Evolutionary conservation across 2,888 invertebrate species (phyloP), one percentile per base, ranked within the genome.

Genomic region (Amiota communis): DNA sequence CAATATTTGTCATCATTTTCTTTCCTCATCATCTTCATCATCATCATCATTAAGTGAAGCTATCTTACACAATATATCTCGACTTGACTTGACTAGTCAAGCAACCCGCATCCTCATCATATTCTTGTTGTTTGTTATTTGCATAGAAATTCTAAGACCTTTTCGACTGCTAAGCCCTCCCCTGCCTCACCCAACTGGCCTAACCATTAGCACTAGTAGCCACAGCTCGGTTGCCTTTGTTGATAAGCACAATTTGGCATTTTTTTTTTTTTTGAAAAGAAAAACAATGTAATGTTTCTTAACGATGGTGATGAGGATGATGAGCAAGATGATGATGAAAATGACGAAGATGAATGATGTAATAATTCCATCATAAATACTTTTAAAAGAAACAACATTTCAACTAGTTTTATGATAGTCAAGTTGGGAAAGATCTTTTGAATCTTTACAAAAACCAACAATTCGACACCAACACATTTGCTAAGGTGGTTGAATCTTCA

Each of bases 281-380:
- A 65, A 70, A 79, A 68, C 20, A 17, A 56, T 8, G 56, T 17
- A 12, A 17, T 64, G n/a, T 36, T 64, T 46, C 15, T 46, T 64
- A 36, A 36, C 36, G 36, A 36, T 36, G 36, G 36, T 36, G 36
- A 36, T 36, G 36, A 36, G 36, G 36, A 10, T 59, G 8, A 13
- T 15, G 57, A 15, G 15, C 1, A 20, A 15, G 17, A 10, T n/a
- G 15, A 20, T 57, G 47, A 67, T 46, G 63, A 51, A 51, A 74
- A 75, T 84, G 83, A 83, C 81, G 84, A 83, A 83, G 83, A 84
- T 84, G 83, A 84, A 83, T 84, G 84, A 84, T 84, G 83, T 84
- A 84, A 83, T 84, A 84, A 84, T 84, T 83, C 83, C 80, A 76
- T 83, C 83, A 83, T 83, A 83, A 83, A n/a, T 36, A 10, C 63